Conservation (phyloP, 2,113 vertebrate genomes). For the Pteropus alecto region DNA sequence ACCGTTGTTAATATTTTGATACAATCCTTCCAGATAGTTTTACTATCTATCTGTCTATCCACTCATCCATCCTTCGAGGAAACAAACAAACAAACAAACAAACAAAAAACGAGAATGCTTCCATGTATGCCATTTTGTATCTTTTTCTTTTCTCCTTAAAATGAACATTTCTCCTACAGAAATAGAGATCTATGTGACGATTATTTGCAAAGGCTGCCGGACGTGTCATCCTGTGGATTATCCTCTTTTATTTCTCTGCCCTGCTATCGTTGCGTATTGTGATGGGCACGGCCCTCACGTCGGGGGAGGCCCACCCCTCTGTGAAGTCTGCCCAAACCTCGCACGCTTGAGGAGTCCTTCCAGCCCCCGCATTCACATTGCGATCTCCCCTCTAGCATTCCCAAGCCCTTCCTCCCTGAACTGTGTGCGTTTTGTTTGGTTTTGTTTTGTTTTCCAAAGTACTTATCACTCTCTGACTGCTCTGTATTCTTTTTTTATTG, state of each 20-base stretch:
- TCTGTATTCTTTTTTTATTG: background rate
- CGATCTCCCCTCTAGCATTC: too few species aligned
- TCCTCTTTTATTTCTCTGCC: background rate
- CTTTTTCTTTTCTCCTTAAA: background rate
- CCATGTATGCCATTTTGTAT: background rate
- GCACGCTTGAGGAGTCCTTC: background rate
- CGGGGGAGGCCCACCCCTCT: too few species aligned
- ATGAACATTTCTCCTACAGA: background rate
- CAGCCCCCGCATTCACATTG: background rate
- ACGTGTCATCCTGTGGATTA: background rate
- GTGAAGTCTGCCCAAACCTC: background rate
- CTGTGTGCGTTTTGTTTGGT: background rate
- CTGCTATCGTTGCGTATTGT: background rate
- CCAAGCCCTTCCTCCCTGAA: background rate
- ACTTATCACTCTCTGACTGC: background rate
- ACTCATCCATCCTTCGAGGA: background rate
- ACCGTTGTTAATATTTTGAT: background rate
- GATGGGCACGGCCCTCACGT: background rate
- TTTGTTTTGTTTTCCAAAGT: too few species aligned
- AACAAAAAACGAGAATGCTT: background rate
- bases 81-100: background rate
- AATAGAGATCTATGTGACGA: background rate
- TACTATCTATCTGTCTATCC: background rate
- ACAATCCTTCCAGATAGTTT: background rate
- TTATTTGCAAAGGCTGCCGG: background rate